Percentiles rank a stretch among this genome's conserved stretches.
Evolutionary conservation across 1,140 invertebrate genomes (phyloP).

Genomic region (Neodiprion pinetum): DNA sequence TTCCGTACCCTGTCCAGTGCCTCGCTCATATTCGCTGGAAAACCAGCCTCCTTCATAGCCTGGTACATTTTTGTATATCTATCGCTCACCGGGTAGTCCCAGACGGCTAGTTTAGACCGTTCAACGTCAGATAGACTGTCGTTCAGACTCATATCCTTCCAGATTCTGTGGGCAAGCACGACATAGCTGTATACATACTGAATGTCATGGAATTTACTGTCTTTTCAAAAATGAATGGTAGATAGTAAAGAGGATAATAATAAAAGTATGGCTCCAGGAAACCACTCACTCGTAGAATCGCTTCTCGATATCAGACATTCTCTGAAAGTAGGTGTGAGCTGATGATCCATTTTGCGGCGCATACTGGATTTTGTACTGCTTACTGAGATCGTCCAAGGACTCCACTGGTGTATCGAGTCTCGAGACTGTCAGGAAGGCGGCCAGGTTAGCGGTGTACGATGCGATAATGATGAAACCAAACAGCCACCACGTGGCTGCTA

Average conservation of each 20-base stretch:
- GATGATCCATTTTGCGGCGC: conserved; percentile 85
- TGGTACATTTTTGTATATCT: conserved; percentile 99
- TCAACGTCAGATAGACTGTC: conserved; percentile 89
- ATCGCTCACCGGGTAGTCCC: conserved; percentile 98
- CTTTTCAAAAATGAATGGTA: conserved; percentile 12
- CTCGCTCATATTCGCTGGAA: conserved; percentile 79
- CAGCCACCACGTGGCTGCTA: conserved; percentile 97
- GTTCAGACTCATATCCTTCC: conserved; percentile 97
- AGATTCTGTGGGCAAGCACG: conserved; percentile 74
- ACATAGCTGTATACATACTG: background rate
- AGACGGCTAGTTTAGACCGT: conserved; percentile 92
- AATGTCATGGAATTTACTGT: conserved; percentile 11
- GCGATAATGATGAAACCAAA: conserved; percentile 98
- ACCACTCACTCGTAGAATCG: conserved; percentile 90
- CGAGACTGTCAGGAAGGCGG: conserved; percentile 93
- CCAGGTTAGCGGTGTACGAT: conserved; percentile 97
- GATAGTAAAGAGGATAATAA: background rate
- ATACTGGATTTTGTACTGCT: conserved; percentile 96
- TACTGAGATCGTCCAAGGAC: conserved; percentile 89
- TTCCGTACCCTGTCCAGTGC: conserved; percentile 80
- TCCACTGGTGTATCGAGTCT: conserved; percentile 91
- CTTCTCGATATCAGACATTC: conserved; percentile 95
- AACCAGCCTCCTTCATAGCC: conserved; percentile 89
- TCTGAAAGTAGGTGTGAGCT: conserved; percentile 91
- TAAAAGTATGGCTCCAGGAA: background rate